Conservation (phyloP, 2,113 vertebrate species). For the Toxostoma redivivum region DNA sequence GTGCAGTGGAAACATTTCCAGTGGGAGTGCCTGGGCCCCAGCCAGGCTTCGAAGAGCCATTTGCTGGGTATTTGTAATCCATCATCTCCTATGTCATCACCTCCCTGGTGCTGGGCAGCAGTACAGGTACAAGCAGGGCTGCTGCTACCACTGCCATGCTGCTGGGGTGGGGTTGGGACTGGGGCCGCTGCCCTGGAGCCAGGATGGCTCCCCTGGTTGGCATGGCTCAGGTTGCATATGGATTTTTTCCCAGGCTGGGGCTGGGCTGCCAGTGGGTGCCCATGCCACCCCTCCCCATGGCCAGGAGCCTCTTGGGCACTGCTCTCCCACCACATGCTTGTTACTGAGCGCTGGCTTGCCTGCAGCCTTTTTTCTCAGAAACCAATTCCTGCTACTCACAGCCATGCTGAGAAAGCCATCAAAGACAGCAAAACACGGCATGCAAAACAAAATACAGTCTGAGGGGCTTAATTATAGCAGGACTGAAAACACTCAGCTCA, state of each 20-base stretch:
- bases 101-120: neutral
- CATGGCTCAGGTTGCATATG: accelerated
- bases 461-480: constrained; percentile 46
- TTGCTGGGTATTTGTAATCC: neutral
- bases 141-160: accelerated
- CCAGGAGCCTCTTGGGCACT: neutral
- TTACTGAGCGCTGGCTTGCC: accelerated
- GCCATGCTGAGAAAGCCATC: constrained; percentile 18
- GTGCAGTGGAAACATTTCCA: neutral
- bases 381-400: neutral
- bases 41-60: neutral
- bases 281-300: accelerated
- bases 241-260: neutral
- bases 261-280: neutral
- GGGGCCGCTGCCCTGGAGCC: accelerated
- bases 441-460: constrained; percentile 37
- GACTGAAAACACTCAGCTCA: constrained; percentile 41
- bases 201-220: neutral
- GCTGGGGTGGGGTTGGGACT: neutral
- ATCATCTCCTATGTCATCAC: neutral
- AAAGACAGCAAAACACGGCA: neutral
- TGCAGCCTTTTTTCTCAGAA: neutral
- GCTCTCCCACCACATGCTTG: neutral
- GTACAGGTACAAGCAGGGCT: accelerated
- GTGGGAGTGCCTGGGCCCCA: neutral